Evolutionary conservation across 2,888 invertebrate species (phyloP), one percentile per base, ranked within the genome.

Genomic region (Athrips mouffetella): DNA sequence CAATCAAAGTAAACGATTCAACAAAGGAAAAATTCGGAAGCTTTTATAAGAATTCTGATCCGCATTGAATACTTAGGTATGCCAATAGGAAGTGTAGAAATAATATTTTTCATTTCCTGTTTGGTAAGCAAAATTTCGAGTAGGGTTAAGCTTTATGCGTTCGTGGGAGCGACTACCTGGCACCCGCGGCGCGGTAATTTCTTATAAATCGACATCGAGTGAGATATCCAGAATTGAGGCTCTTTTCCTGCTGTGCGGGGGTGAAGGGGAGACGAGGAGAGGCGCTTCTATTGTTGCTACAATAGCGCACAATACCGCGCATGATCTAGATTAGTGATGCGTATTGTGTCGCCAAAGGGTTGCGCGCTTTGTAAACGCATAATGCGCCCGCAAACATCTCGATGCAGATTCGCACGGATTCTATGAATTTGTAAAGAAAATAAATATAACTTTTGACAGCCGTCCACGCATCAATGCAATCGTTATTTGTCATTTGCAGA

Each of bases 381-480:
- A 76, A 80, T 77, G 67, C 72, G 61, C 59, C 76, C 76, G 75
- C 85, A 84, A 84, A 86, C 81, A 83, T 78, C 81, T 81, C 78
- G 75, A 80, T 77, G 66, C 71, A 67, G 74, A 82, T 86, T 86
- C 79, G 82, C 81, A 79, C 65, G 61, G 73, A 76, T 87, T 86
- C 86, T 81, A 80, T 86, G 83, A 82, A 87, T 85, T 86, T 84
- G 66, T 79, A 87, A 87, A 85, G 86, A 87, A 86, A 85, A 88
- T 87, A 87, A 87, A 88, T 86, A 87, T 84, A 84, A 85, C 85
- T 86, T 87, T 75, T 86, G 88, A 87, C 87, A 87, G 82, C 79
- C 78, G 71, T 75, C 73, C 69, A 69, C 65, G 74, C 72, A 70
- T 77, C 74, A 81, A 83, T 85, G 67, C 68, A 76, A 85, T 83